phyloP scores from a whole-genome alignment of 2,113 vertebrate genomes.

The Trichechus manatus region DNA sequence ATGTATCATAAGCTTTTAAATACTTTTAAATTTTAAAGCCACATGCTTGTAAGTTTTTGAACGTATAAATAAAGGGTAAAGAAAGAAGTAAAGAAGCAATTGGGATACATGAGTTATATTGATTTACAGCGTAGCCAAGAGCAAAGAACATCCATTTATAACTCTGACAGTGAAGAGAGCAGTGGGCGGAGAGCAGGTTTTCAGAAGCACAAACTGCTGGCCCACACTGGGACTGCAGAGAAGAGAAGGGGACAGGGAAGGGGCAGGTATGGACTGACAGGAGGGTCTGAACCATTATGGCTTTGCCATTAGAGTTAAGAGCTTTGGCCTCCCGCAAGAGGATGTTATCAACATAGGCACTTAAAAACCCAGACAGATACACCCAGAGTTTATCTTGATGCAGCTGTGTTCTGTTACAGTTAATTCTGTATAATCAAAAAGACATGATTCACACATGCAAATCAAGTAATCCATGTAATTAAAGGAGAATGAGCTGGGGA shows the following conservation, averaged over 20 bases:
- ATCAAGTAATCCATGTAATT: conserved; percentile 67
- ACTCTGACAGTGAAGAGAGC: background rate
- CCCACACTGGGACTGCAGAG: background rate
- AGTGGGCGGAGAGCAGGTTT: background rate
- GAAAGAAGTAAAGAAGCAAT: conserved; percentile 60
- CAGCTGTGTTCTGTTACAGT: conserved; percentile 70
- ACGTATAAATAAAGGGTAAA: background rate
- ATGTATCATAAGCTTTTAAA: background rate
- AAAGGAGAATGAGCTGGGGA: conserved; percentile 67
- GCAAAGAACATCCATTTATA: conserved; percentile 54
- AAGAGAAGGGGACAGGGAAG: background rate
- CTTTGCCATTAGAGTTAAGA: background rate
- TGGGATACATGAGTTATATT: conserved; percentile 47
- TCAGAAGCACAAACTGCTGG: background rate
- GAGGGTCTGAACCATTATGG: background rate
- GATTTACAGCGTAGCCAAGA: conserved; percentile 52
- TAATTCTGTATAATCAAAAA: conserved; percentile 69
- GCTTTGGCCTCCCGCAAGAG: background rate
- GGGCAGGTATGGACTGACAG: background rate
- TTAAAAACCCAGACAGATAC: background rate
- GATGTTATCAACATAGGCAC: background rate
- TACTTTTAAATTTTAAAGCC: conserved; percentile 50
- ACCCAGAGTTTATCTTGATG: conserved; percentile 41
- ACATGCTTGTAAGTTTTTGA: conserved; percentile 31
- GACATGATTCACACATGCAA: conserved; percentile 66